Conservation (phyloP, 2,113 vertebrate genomes). For the Chloropsis hardwickii region DNA sequence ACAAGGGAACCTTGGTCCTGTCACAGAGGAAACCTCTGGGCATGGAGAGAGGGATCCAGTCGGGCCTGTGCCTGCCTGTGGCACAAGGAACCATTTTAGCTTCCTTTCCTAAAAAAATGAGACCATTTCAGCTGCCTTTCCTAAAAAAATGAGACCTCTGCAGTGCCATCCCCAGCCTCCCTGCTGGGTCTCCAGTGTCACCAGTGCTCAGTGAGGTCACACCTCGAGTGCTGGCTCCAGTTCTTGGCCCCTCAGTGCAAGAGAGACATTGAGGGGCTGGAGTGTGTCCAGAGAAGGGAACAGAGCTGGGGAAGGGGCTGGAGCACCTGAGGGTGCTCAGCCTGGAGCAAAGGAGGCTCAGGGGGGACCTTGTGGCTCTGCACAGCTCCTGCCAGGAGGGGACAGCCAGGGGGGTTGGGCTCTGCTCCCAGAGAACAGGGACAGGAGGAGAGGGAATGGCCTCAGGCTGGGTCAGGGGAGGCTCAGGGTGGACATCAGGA, state of each 20-base stretch:
- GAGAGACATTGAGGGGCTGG: neutral
- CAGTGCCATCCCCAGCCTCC: neutral
- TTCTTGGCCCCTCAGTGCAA: neutral
- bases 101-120: neutral
- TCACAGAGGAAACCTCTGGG: accelerated
- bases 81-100: neutral
- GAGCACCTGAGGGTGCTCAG: neutral
- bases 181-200: neutral
- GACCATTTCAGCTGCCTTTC: neutral
- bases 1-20: accelerated
- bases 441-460: neutral
- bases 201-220: neutral
- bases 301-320: neutral
- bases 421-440: neutral
- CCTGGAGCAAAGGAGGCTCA: neutral
- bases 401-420: accelerated
- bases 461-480: neutral
- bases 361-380: neutral
- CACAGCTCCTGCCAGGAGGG: neutral
- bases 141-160: neutral
- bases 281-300: accelerated
- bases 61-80: neutral
- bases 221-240: neutral
- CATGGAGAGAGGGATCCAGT: neutral
- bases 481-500: accelerated